These are phyloP conservation scores for Lysiphlebus fabarum DNA, from an alignment of 1,140 invertebrate genomes.

Conservation along the genomic window DNA sequence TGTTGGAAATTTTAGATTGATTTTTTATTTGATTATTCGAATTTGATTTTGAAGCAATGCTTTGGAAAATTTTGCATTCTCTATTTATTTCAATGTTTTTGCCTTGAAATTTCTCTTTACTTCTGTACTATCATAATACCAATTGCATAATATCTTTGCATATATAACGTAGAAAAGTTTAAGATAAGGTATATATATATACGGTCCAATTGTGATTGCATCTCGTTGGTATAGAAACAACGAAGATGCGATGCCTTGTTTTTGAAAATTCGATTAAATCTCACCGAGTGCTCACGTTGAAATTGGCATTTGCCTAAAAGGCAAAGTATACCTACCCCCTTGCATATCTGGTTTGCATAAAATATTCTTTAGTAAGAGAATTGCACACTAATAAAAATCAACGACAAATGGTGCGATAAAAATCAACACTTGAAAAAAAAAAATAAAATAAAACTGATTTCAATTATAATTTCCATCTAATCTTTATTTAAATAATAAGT, in stretches of 20 bases:
- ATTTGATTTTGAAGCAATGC: neutral
- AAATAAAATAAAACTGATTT: too few relatives aligned
- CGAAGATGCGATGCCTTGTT: slow-evolving; percentile 21
- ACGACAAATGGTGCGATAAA: neutral
- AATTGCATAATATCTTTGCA: neutral
- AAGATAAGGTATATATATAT: neutral
- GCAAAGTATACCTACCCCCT: neutral
- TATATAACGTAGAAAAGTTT: neutral
- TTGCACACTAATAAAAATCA: slow-evolving; percentile 18
- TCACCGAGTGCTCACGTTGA: slow-evolving; percentile 9
- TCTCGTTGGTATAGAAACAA: neutral
- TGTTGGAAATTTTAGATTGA: too few relatives aligned
- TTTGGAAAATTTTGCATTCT: too few relatives aligned
- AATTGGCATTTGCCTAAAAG: slow-evolving; percentile 4
- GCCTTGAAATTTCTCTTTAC: too few relatives aligned
- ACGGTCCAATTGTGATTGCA: slow-evolving; percentile 11
- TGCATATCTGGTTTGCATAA: slow-evolving; percentile 33
- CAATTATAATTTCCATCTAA: too few relatives aligned
- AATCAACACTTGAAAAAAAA: too few relatives aligned
- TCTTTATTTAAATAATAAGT: too few relatives aligned
- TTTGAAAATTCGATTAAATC: slow-evolving; percentile 37
- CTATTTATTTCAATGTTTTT: too few relatives aligned
- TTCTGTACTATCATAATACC: too few relatives aligned
- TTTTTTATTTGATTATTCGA: too few relatives aligned
- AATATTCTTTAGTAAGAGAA: slow-evolving; percentile 34